Conservation (phyloP, 2,113 vertebrate genomes). For the Lampris megalopsis region DNA sequence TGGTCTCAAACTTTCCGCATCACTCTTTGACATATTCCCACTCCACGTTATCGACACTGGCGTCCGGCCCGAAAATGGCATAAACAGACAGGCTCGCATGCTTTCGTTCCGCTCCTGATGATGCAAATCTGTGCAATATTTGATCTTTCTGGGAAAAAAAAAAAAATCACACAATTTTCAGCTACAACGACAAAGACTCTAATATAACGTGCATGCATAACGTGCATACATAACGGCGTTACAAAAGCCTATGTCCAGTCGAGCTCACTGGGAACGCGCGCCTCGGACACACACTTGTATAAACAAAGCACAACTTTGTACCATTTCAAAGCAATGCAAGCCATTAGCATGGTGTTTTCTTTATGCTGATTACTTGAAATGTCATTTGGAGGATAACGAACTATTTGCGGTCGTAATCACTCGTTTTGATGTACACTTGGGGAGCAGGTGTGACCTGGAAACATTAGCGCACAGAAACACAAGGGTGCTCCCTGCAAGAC, state of each 20-base stretch:
- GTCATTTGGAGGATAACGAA: constrained; percentile 1
- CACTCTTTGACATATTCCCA: constrained; percentile 41
- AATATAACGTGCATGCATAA: constrained; percentile 53
- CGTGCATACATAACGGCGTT: constrained; percentile 36
- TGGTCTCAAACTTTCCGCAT: constrained; percentile 31
- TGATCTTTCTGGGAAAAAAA: no score
- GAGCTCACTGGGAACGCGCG: constrained; percentile 36
- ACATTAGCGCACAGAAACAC: neutral
- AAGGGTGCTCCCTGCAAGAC: neutral
- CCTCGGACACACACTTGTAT: constrained; percentile 20
- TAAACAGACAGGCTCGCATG: constrained; percentile 2
- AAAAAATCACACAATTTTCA: constrained; percentile 60
- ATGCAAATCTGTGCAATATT: no score
- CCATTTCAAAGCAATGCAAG: constrained; percentile 26
- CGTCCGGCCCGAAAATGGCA: constrained; percentile 31
- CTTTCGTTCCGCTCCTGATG: neutral
- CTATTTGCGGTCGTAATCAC: neutral
- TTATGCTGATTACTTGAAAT: constrained; percentile 14
- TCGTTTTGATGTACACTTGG: neutral
- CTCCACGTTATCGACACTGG: constrained; percentile 30
- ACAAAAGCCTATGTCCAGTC: constrained; percentile 45
- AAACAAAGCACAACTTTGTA: constrained; percentile 37
- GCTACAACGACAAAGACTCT: constrained; percentile 58
- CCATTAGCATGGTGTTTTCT: constrained; percentile 23
- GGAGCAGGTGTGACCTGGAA: neutral